Percentiles rank a stretch among this genome's conserved stretches.
phyloP scores from a whole-genome alignment of 2,113 vertebrate genomes.

The Orcinus orca region DNA sequence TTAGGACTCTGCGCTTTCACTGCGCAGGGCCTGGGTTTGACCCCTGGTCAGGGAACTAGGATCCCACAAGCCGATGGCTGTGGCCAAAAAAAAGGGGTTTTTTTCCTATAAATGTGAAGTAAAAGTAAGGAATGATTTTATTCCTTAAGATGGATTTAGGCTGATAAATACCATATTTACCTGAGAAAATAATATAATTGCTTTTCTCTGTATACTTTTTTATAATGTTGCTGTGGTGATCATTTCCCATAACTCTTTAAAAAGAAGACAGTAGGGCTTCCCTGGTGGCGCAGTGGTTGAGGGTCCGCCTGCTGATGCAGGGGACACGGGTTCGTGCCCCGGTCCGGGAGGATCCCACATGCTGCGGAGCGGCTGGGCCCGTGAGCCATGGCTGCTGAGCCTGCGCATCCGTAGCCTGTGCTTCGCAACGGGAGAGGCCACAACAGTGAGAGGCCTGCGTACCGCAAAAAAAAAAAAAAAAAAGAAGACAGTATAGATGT shows the following conservation, averaged over 20 bases:
- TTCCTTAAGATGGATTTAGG: not conserved
- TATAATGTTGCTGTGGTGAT: not conserved
- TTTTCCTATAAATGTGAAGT: slow-evolving; percentile 35
- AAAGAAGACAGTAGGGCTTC: not conserved
- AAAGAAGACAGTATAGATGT: not conserved
- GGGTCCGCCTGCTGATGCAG: no score
- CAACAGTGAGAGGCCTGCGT: no score
- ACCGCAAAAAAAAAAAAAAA: not conserved
- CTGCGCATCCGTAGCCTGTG: no score
- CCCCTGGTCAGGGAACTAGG: not conserved
- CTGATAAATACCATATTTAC: slow-evolving; percentile 11
- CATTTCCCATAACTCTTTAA: not conserved
- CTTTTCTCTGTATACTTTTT: slow-evolving; percentile 18
- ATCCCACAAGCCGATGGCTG: not conserved
- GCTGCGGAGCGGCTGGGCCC: no score
- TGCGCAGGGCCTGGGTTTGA: not conserved
- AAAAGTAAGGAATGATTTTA: slow-evolving; percentile 4
- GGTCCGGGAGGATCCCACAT: no score
- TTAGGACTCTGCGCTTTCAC: not conserved
- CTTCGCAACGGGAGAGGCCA: no score
- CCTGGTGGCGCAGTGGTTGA: no score
- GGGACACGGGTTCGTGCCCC: no score
- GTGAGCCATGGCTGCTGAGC: no score
- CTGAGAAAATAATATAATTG: not conserved
- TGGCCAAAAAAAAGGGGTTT: not conserved